Evolutionary conservation across 30 jellyfish, hydroid and myxozoan genomes (phyloP).

Genomic region (Aurelia aurita complex sp. Pacific): DNA sequence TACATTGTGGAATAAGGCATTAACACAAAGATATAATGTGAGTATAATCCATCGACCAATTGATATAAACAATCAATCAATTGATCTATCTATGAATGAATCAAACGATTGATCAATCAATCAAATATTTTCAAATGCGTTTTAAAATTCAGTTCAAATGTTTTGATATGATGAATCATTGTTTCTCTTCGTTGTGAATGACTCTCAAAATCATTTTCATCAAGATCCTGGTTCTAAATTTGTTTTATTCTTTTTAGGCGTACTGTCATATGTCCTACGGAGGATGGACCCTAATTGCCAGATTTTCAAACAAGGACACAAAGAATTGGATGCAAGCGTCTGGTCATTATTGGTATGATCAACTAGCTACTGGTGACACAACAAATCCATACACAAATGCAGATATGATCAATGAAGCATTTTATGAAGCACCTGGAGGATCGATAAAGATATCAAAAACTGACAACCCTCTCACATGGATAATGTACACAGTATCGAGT

Average conservation of each 20-base stretch:
- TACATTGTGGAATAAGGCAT: too few species aligned
- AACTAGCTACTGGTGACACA: conserved; percentile 19
- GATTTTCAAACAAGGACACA: conserved; percentile 58
- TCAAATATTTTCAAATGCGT: too few species aligned
- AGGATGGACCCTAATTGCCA: conserved; percentile 63
- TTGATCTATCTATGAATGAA: too few species aligned
- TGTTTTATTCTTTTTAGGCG: not conserved
- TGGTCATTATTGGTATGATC: conserved; percentile 54
- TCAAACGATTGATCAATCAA: too few species aligned
- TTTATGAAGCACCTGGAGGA: conserved; percentile 13
- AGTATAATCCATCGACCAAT: too few species aligned
- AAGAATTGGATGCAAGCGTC: conserved; percentile 29
- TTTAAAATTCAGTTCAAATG: too few species aligned
- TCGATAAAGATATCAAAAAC: conserved; percentile 18
- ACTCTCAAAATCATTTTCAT: too few species aligned
- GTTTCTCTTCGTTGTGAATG: too few species aligned
- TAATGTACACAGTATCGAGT: conserved; percentile 2
- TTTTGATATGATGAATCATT: too few species aligned
- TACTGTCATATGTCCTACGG: conserved; percentile 43
- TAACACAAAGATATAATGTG: too few species aligned
- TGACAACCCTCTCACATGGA: not conserved
- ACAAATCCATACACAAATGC: conserved; percentile 27
- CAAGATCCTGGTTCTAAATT: too few species aligned
- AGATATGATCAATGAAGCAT: conserved; percentile 54
- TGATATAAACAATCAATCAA: too few species aligned